Evolutionary conservation across 2,113 vertebrate genomes (phyloP).

Genomic region (Paratilapia polleni): DNA sequence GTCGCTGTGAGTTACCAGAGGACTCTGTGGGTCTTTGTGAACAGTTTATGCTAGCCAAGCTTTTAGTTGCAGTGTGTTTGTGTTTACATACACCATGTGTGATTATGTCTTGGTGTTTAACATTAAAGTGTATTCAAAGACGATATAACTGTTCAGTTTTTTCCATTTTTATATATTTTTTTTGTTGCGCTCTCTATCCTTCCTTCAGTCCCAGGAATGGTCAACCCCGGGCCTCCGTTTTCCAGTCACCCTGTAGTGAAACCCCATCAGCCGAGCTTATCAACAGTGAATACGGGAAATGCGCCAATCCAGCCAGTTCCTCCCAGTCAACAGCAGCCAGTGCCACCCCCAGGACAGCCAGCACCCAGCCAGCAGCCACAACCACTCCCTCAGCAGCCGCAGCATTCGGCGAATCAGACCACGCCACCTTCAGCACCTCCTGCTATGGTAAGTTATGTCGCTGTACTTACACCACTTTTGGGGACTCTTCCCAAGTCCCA

Average conservation of each 20-base stretch:
- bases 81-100: slow-evolving; percentile 2
- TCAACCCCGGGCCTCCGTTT: slow-evolving; percentile 76
- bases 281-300: slow-evolving; percentile 83
- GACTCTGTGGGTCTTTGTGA: slow-evolving; percentile 10
- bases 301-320: slow-evolving; percentile 76
- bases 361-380: slow-evolving; percentile 72
- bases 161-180: neutral
- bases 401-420: slow-evolving; percentile 61
- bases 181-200: neutral
- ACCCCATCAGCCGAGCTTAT: slow-evolving; percentile 82
- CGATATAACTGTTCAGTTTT: neutral
- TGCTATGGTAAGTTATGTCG: slow-evolving; percentile 67
- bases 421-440: slow-evolving; percentile 62
- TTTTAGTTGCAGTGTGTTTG: neutral
- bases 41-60: slow-evolving; percentile 13
- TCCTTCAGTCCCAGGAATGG: slow-evolving; percentile 67
- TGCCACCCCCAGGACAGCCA: slow-evolving; percentile 67
- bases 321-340: slow-evolving; percentile 70
- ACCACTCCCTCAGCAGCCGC: slow-evolving; percentile 72
- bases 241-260: slow-evolving; percentile 76
- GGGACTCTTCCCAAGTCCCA: fast-evolving
- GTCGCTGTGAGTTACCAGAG: slow-evolving; percentile 83
- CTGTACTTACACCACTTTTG: neutral
- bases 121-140: neutral
- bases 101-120: neutral